Conservation (phyloP, 2,113 vertebrate genomes). For the Sus scrofa region T2T-Sscrofa CM000817.6:80577501-80578000, state of each 20-base stretch:
- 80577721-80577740: not conserved
- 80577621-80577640: too few species aligned
- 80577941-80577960: not conserved
- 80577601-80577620: accelerated
- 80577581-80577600: accelerated
- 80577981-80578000: not conserved
- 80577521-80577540: accelerated
- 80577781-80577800: not conserved
- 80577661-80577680: not conserved
- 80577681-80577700: accelerated
- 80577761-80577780: not conserved
- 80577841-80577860: accelerated
- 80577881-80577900: not conserved
- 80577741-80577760: not conserved
- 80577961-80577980: not conserved
- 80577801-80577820: accelerated
- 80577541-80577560: too few species aligned
- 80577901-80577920: not conserved
- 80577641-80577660: accelerated
- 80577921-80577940: not conserved
- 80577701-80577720: not conserved
- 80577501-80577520: not conserved
- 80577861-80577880: too few species aligned
- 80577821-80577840: not conserved
- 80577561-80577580: accelerated